phyloP scores from a whole-genome alignment of 2,113 vertebrate genomes.

The Thalassarche chlororhynchos region DNA sequence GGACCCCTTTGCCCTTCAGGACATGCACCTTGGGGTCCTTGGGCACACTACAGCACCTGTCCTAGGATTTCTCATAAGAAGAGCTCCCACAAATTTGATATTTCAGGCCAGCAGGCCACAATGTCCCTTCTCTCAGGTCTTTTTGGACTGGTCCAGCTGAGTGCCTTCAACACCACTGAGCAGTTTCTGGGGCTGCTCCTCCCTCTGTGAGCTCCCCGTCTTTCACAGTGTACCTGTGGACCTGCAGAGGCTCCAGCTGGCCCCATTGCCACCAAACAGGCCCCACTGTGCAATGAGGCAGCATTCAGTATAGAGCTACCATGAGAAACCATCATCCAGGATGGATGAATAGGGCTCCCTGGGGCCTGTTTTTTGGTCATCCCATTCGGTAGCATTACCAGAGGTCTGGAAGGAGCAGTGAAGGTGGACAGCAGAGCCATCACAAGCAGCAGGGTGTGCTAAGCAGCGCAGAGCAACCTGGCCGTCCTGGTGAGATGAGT shows the following conservation, averaged over 20 bases:
- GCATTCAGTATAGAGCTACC: background rate
- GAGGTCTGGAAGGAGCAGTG: background rate
- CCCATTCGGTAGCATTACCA: background rate
- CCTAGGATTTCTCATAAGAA: background rate
- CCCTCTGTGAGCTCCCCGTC: rapidly evolving
- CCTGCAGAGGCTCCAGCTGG: background rate
- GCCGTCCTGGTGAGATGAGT: background rate
- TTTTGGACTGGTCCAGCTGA: background rate
- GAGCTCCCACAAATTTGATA: background rate
- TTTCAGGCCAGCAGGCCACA: background rate
- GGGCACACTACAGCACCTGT: background rate
- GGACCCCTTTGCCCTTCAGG: too few species aligned
- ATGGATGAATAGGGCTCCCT: background rate
- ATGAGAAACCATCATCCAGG: background rate
- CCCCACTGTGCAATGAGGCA: background rate
- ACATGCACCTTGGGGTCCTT: background rate
- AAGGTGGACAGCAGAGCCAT: background rate
- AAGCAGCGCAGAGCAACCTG: background rate
- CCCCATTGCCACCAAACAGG: background rate
- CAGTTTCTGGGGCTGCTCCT: background rate
- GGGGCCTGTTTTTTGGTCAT: background rate
- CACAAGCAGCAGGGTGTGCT: background rate
- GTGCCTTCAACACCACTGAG: background rate
- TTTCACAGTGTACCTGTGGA: background rate
- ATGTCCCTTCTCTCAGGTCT: background rate